Conservation (phyloP, 2,113 vertebrate genomes). For the Poeciliopsis retropinna region DNA sequence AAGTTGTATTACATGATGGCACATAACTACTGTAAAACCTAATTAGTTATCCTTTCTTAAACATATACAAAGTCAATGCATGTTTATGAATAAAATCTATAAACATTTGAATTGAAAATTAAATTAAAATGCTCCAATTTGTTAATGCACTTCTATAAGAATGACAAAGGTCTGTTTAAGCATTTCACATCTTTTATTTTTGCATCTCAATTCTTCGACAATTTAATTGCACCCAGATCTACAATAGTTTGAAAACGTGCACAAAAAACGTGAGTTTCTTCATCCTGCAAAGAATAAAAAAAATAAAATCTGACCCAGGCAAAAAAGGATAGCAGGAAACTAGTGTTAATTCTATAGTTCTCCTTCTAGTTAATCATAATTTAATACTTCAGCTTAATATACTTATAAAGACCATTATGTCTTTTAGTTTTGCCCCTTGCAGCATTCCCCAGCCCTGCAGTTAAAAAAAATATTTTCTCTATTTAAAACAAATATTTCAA, state of each 20-base stretch:
- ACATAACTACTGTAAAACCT: no score
- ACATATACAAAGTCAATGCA: no score
- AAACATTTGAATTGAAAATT: background rate
- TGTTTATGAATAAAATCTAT: no score
- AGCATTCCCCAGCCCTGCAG: conserved; percentile 78
- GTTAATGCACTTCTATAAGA: background rate
- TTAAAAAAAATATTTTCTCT: conserved; percentile 87
- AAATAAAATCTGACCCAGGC: conserved; percentile 84
- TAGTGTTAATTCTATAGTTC: conserved; percentile 83
- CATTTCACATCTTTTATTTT: conserved; percentile 85
- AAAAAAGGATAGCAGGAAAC: conserved; percentile 81
- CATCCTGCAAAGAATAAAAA: conserved; percentile 83
- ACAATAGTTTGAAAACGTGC: conserved; percentile 86
- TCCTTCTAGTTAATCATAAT: conserved; percentile 78
- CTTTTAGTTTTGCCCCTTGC: conserved; percentile 75
- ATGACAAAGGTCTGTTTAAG: conserved; percentile 52
- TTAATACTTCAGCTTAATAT: conserved; percentile 78
- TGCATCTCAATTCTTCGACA: conserved; percentile 82
- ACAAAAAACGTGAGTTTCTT: conserved; percentile 83
- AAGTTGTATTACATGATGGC: no score
- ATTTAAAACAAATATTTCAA: conserved; percentile 84
- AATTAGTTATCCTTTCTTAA: no score
- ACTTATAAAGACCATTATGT: conserved; percentile 76
- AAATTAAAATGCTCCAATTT: background rate
- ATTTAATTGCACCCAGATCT: conserved; percentile 85